Evolutionary conservation across 2,888 invertebrate species (phyloP), one percentile per base, ranked within the genome.

Genomic region (Hirtodrosophila trivittata): DNA sequence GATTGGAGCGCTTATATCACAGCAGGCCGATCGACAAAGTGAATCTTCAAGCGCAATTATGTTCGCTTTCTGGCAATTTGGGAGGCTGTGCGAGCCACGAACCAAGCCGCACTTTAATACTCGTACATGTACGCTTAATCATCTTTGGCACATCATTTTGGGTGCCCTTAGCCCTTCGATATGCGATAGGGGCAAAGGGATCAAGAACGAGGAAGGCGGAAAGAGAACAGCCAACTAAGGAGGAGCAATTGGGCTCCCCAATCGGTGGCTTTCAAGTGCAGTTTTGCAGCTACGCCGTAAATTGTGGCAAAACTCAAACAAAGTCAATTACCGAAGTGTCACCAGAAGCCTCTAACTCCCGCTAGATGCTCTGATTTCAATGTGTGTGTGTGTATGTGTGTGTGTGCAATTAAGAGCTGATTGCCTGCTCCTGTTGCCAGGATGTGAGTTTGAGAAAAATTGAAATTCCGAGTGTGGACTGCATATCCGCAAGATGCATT

Each of bases 331-430:
- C 46, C 57, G 56, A 76, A 76, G 77, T 76, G 76, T 73, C 75
- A 65, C 57, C 63, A 52, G 42, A 45, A 47, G 37, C 18, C 33
- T 18, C 8, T 28, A 37, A 51, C 71, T 70, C 62, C 56, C 58
- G 54, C 55, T 72, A 65, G 54, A 45, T 60, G 18, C 38, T 42
- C 45, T 32, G 28, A 30, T 45, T 30, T 21, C 49, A 30, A 38
- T 35, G 42, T 33, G 30, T 38, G 43, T 32, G 35, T 39, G 51
- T 30, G 39, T 32, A 21, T 43, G 41, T 35, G 51, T 46, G 32
- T 37, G 13, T 35, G 50, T 35, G 87, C 86, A 89, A 90, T 89
- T 89, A 90, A 87, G 88, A 84, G 68, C 84, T 89, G 89, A 89
- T 90, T 89, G 88, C 78, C 72, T 78, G 73, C 68, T 69, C 55